Evolutionary conservation across 2,797 vertebrate genomes (phyloP).

Genomic region (Macropus fuliginosus): DNA sequence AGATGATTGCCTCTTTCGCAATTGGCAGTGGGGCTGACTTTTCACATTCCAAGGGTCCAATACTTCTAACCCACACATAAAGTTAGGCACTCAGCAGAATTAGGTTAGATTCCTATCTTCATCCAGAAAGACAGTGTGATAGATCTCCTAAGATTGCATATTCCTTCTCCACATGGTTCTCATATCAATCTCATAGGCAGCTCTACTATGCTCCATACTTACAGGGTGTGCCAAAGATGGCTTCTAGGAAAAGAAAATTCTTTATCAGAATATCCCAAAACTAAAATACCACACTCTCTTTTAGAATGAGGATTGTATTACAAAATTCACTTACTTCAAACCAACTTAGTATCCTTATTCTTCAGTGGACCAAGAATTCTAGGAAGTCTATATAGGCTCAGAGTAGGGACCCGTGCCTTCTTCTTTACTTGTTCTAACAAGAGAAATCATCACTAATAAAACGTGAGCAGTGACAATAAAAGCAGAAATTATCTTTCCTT

Average conservation of each 20-base stretch:
- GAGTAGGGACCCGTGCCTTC: slow-evolving; percentile 9
- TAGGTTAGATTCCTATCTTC: background rate
- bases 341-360: slow-evolving; percentile 7
- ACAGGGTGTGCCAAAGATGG: background rate
- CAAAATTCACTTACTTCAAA: slow-evolving; percentile 20
- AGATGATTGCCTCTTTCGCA: slow-evolving; percentile 44
- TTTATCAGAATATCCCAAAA: background rate
- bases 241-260: background rate
- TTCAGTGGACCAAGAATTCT: slow-evolving; percentile 51
- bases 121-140: background rate
- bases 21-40: slow-evolving; percentile 20
- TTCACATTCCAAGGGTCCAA: slow-evolving; percentile 46
- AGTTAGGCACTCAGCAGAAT: slow-evolving; percentile 34
- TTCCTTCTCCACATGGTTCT: background rate
- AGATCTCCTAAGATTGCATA: background rate
- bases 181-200: slow-evolving; percentile 38
- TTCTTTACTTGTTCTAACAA: slow-evolving; percentile 21
- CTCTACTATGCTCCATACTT: slow-evolving; percentile 57
- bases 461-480: slow-evolving; percentile 1
- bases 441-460: background rate
- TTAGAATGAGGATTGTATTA: slow-evolving; percentile 1
- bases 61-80: slow-evolving; percentile 34
- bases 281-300: slow-evolving; percentile 13
- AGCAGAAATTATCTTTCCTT: background rate
- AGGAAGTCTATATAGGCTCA: background rate